Evolutionary conservation across 2,797 vertebrate genomes (phyloP).

Genomic region (Carduelis carduelis): DNA sequence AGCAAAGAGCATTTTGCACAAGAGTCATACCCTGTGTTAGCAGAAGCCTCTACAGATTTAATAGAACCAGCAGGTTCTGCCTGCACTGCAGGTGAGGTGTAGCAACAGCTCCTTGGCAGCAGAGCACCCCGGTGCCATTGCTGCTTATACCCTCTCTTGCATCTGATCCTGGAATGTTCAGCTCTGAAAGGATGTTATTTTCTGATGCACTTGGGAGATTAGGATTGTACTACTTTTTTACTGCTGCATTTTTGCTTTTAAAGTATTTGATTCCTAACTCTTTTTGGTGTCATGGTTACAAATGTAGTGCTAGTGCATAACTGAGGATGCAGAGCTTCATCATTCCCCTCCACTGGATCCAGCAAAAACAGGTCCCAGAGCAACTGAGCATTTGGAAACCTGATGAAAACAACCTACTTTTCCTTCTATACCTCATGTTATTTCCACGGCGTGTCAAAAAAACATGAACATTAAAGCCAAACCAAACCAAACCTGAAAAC

Average conservation of each 20-base stretch:
- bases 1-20: neutral
- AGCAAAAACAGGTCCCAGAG: neutral
- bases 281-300: neutral
- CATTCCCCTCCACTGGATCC: neutral
- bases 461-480: neutral
- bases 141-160: neutral
- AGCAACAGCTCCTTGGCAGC: neutral
- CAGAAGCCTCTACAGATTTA: neutral
- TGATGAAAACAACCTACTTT: neutral
- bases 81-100: rapidly evolving
- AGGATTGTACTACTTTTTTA: neutral
- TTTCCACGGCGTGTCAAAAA: neutral
- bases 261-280: neutral
- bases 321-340: neutral
- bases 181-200: neutral
- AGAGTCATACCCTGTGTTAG: neutral
- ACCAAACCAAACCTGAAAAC: neutral
- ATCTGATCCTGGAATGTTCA: rapidly evolving
- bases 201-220: neutral
- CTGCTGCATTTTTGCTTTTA: neutral
- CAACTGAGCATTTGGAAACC: neutral
- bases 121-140: neutral
- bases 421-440: neutral
- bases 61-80: neutral
- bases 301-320: neutral